Percentiles rank a stretch among this genome's conserved stretches.
These are phyloP conservation scores for Leptinotarsa peninsularis DNA, from an alignment of 2,888 invertebrate genomes.

Conservation along the genomic window DNA sequence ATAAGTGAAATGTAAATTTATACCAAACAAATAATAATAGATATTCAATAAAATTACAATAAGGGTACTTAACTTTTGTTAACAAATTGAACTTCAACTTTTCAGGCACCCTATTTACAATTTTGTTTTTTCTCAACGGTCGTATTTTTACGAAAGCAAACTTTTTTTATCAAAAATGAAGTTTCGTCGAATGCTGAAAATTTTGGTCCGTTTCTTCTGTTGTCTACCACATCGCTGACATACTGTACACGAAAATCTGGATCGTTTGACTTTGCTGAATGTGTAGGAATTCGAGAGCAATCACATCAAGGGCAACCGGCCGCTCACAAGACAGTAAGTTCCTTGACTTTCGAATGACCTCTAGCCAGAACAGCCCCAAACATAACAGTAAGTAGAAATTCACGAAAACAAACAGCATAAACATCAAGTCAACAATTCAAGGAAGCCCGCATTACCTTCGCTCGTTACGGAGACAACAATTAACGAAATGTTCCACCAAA, in stretches of 20 bases:
- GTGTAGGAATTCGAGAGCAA: not conserved
- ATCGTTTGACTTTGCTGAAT: too few species aligned
- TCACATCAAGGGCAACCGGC: not conserved
- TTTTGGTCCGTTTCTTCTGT: too few species aligned
- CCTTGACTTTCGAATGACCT: not conserved
- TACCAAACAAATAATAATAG: too few species aligned
- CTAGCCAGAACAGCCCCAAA: not conserved
- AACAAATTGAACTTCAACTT: too few species aligned
- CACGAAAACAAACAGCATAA: slow-evolving; percentile 28
- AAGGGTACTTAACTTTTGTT: too few species aligned
- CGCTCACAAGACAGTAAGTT: not conserved
- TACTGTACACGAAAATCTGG: not conserved
- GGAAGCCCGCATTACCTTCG: slow-evolving; percentile 45
- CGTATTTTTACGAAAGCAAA: too few species aligned
- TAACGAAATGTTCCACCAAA: slow-evolving; percentile 55
- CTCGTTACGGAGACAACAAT: slow-evolving; percentile 46
- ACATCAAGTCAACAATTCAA: slow-evolving; percentile 31
- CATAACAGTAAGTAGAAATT: slow-evolving; percentile 22
- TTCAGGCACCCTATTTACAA: too few species aligned
- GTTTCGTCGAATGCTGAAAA: too few species aligned
- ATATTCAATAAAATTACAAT: too few species aligned
- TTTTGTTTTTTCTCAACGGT: too few species aligned
- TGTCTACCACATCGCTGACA: not conserved
- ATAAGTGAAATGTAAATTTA: too few species aligned
- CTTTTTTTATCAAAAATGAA: too few species aligned